phyloP scores from a whole-genome alignment of 2,888 invertebrate species.

The Caenorhabditis wallacei region DNA sequence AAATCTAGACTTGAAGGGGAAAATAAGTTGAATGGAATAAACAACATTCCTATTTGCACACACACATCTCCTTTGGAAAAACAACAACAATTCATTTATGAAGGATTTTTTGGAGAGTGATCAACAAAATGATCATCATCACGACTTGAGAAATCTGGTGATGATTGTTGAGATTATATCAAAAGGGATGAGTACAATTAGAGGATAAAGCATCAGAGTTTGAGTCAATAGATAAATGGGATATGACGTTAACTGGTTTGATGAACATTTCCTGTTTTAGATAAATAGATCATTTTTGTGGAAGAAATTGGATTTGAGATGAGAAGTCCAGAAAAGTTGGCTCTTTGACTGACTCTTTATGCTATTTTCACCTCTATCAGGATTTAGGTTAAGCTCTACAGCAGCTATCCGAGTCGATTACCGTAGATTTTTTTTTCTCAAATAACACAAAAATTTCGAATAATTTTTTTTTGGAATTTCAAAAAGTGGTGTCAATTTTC shows the following conservation, averaged over 20 bases:
- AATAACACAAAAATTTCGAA: too few relatives aligned
- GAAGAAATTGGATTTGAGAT: too few relatives aligned
- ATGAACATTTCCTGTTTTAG: not conserved
- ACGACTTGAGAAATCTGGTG: not conserved
- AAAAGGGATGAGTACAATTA: too few relatives aligned
- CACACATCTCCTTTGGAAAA: not conserved
- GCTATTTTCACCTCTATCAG: too few relatives aligned
- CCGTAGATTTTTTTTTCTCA: too few relatives aligned
- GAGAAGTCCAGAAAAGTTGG: too few relatives aligned
- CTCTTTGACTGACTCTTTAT: too few relatives aligned
- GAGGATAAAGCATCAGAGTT: conserved; percentile 13
- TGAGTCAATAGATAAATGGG: conserved; percentile 24
- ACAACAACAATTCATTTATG: conserved; percentile 27
- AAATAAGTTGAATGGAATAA: not conserved
- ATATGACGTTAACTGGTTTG: not conserved
- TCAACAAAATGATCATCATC: conserved; percentile 20
- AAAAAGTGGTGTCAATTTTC: too few relatives aligned
- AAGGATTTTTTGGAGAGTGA: conserved; percentile 14
- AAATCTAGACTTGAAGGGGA: conserved; percentile 8
- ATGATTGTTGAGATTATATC: not conserved
- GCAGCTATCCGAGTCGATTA: too few relatives aligned
- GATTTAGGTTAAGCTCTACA: too few relatives aligned
- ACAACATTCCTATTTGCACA: conserved; percentile 17
- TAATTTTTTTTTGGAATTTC: too few relatives aligned
- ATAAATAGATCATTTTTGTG: too few relatives aligned